Percentiles rank a stretch among this genome's conserved stretches.
phyloP scores from a whole-genome alignment of 2,888 invertebrate genomes.

The Tetragonisca angustula region DNA sequence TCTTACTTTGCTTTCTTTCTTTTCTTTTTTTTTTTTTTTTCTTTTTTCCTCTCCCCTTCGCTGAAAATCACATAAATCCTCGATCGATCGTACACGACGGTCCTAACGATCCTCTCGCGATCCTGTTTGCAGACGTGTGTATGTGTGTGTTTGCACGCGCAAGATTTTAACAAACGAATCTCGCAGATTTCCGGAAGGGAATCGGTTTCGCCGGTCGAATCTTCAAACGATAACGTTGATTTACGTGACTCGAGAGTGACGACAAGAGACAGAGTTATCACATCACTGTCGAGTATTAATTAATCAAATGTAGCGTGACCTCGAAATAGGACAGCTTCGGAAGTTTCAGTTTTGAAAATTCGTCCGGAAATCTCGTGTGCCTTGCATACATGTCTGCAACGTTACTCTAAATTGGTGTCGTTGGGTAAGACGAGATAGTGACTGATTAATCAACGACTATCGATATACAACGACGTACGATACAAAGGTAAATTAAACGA shows the following conservation, averaged over 20 bases:
- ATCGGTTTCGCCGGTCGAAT: too few relatives aligned
- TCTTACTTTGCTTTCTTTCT: neutral
- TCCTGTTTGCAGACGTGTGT: neutral
- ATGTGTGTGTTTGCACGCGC: neutral
- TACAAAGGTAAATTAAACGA: neutral
- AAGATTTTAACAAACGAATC: neutral
- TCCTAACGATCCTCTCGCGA: neutral
- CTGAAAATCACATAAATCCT: conserved; percentile 26
- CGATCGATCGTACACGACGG: neutral
- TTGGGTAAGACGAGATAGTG: neutral
- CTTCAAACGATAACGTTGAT: too few relatives aligned
- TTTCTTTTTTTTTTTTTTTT: neutral
- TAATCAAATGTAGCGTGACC: neutral
- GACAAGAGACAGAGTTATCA: too few relatives aligned
- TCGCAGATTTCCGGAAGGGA: neutral
- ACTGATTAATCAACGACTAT: too few relatives aligned
- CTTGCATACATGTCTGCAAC: neutral
- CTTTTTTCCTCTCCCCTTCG: neutral
- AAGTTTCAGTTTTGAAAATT: neutral
- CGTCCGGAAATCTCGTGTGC: neutral
- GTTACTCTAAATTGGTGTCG: neutral
- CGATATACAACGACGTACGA: too few relatives aligned
- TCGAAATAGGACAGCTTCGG: neutral
- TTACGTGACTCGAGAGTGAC: too few relatives aligned
- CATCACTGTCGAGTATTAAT: neutral